Conservation (phyloP, 2,888 invertebrate species). For the Yponomeuta malinellus region DNA sequence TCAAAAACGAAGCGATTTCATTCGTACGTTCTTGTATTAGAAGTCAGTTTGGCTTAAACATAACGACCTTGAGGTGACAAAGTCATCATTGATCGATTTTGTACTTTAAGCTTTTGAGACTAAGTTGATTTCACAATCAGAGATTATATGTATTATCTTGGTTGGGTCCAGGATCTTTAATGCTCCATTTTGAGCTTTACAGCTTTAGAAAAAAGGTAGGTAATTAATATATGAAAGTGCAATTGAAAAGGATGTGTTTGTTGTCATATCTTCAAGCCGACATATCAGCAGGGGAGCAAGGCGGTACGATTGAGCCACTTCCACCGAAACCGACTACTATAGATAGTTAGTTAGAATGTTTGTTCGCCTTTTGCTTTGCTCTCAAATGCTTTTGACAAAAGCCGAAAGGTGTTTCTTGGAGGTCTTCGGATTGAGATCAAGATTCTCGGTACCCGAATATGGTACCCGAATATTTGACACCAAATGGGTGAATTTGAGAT, state of each 20-base stretch:
- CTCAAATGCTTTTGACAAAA: slow-evolving; percentile 18
- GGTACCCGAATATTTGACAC: slow-evolving; percentile 42
- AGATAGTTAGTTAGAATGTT: slow-evolving; percentile 32
- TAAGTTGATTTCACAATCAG: no score
- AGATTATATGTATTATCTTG: neutral
- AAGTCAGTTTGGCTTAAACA: slow-evolving; percentile 18
- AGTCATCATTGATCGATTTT: neutral
- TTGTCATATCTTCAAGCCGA: slow-evolving; percentile 31
- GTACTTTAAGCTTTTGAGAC: neutral
- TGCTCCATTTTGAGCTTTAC: neutral
- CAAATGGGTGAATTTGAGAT: slow-evolving; percentile 17
- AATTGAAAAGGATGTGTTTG: slow-evolving; percentile 18
- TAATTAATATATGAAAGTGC: neutral
- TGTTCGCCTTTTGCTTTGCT: slow-evolving; percentile 40
- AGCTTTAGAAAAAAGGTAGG: neutral
- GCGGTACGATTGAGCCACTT: slow-evolving; percentile 58
- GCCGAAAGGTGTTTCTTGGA: slow-evolving; percentile 43
- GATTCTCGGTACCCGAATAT: slow-evolving; percentile 49
- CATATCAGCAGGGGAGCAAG: slow-evolving; percentile 42
- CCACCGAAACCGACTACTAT: slow-evolving; percentile 37
- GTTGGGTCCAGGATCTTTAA: neutral
- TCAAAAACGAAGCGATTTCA: slow-evolving; percentile 15
- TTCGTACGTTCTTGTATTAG: slow-evolving; percentile 9
- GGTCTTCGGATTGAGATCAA: slow-evolving; percentile 30
- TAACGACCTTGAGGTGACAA: neutral